A percentile compares a stretch with the other conserved stretches of the same genome.
Conservation (phyloP, 2,113 vertebrate species). For the Isurus oxyrinchus region DNA sequence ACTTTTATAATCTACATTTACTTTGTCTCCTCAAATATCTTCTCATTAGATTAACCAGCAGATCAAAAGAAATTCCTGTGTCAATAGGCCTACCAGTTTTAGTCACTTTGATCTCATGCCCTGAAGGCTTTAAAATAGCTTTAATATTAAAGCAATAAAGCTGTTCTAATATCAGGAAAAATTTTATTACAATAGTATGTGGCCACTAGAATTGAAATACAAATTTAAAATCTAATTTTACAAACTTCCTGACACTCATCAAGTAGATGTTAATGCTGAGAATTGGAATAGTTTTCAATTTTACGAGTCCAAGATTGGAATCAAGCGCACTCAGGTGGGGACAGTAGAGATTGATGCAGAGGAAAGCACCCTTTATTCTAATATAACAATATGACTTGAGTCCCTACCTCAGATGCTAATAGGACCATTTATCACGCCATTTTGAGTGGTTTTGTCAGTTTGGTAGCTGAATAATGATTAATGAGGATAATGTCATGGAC, state of each 20-base stretch:
- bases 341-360: neutral
- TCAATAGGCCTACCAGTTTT: neutral
- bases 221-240: neutral
- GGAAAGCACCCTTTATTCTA: neutral
- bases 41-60: neutral
- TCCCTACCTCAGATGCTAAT: neutral
- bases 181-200: neutral
- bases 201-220: neutral
- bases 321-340: neutral
- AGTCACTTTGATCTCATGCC: slow-evolving; percentile 7
- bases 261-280: neutral
- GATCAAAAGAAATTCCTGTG: neutral
- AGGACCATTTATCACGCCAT: neutral
- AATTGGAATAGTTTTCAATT: neutral
- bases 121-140: neutral
- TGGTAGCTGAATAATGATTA: neutral
- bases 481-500: neutral
- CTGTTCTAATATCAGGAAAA: slow-evolving; percentile 3
- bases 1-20: slow-evolving; percentile 6
- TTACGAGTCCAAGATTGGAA: neutral
- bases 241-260: neutral
- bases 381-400: neutral
- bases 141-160: slow-evolving; percentile 8
- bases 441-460: neutral
- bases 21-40: neutral